Evolutionary conservation across 2,888 invertebrate genomes (phyloP).

Genomic region (Cerceris rybyensis): DNA sequence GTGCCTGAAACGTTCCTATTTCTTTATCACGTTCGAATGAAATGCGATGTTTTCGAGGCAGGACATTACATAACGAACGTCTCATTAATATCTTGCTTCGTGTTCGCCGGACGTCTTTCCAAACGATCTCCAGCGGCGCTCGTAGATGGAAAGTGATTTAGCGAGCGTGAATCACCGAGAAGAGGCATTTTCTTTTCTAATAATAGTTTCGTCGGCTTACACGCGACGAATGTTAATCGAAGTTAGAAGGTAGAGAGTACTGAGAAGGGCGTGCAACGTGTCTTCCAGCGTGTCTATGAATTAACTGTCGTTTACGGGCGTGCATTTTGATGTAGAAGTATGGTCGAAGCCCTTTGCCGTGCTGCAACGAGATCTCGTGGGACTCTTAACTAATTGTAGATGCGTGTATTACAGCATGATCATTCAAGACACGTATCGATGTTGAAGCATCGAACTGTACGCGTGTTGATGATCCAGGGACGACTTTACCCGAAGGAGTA

Average conservation of each 20-base stretch:
- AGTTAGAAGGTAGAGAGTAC: neutral
- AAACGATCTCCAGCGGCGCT: too few species aligned
- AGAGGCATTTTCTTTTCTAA: conserved; percentile 20
- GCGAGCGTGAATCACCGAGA: conserved; percentile 3
- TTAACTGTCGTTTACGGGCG: conserved; percentile 33
- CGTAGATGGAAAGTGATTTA: neutral
- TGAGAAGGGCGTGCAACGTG: conserved; percentile 8
- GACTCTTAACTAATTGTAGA: conserved; percentile 19
- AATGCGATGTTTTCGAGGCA: neutral
- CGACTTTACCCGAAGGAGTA: conserved; percentile 8
- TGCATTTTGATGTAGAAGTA: neutral
- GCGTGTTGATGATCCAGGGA: conserved; percentile 6
- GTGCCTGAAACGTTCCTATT: neutral
- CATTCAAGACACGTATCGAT: conserved; percentile 27
- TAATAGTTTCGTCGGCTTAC: conserved; percentile 13
- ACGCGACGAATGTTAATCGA: conserved; percentile 27
- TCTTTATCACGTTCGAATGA: neutral
- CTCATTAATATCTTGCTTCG: too few species aligned
- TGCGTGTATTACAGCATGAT: conserved; percentile 6
- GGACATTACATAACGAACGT: neutral
- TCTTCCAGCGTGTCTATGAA: conserved; percentile 27
- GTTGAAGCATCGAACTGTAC: conserved; percentile 19
- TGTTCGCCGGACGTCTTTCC: too few species aligned
- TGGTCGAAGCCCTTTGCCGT: neutral
- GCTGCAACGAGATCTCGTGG: conserved; percentile 10